Evolutionary conservation across 2,113 vertebrate genomes (phyloP).

Genomic region (Ploceus nigricollis): DNA sequence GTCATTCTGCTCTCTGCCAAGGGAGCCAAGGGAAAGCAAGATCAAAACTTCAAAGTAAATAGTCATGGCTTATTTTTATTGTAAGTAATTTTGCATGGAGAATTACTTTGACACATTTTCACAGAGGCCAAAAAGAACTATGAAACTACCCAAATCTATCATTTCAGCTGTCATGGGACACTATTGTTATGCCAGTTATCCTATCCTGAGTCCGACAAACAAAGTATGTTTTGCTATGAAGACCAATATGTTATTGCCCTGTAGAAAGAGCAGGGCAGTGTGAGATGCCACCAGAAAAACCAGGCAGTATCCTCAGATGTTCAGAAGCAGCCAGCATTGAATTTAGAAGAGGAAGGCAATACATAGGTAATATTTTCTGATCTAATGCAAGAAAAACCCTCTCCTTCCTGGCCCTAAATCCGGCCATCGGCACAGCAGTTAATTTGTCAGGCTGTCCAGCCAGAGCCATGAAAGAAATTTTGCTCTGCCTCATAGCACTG

Average conservation of each 20-base stretch:
- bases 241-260: background rate
- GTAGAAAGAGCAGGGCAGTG: background rate
- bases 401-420: background rate
- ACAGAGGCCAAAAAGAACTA: background rate
- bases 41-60: background rate
- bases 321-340: background rate
- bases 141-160: background rate
- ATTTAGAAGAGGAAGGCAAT: background rate
- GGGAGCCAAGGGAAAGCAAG: background rate
- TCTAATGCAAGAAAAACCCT: background rate
- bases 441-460: background rate
- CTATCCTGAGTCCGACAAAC: background rate
- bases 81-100: background rate
- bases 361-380: background rate
- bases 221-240: background rate
- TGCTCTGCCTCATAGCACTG: background rate
- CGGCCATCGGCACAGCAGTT: background rate
- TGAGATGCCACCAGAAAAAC: background rate
- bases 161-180: background rate
- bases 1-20: background rate
- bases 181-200: background rate
- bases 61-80: background rate
- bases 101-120: background rate
- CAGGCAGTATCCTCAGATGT: background rate
- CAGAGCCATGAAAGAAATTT: background rate